Evolutionary conservation across 2,797 vertebrate genomes (phyloP).

Genomic region (Amblyraja radiata): DNA sequence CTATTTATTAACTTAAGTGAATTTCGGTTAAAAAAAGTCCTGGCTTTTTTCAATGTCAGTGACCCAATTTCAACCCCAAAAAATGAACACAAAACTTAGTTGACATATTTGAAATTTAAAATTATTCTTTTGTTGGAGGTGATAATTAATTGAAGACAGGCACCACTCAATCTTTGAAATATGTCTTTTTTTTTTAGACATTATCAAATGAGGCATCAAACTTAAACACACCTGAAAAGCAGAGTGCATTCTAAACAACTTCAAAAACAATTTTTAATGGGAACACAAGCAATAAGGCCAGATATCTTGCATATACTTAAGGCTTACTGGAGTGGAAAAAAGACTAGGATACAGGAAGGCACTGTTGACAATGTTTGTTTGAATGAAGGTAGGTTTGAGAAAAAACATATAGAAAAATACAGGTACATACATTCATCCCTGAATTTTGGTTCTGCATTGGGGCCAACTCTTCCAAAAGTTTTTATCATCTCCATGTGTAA

Average conservation of each 20-base stretch:
- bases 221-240: not conserved
- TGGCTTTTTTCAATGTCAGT: not conserved
- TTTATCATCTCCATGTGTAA: conserved; percentile 95
- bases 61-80: not conserved
- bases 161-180: not conserved
- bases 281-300: not conserved
- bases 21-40: not conserved
- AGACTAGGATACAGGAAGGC: not conserved
- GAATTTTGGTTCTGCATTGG: conserved; percentile 91
- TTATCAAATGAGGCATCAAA: not conserved
- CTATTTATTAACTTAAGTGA: not conserved
- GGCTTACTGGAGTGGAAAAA: not conserved
- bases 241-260: not conserved
- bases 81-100: not conserved
- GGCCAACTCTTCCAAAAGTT: conserved; percentile 91
- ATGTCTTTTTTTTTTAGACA: not conserved
- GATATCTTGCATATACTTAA: not conserved
- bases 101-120: not conserved
- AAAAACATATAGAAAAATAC: not conserved
- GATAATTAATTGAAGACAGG: not conserved
- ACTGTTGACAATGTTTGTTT: no score
- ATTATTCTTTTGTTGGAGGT: not conserved
- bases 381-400: no score
- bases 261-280: not conserved
- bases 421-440: conserved; percentile 86